A percentile compares a stretch with the other conserved stretches of the same genome.
phyloP scores from a whole-genome alignment of 64 coral and sea anemone species.

The Dendronephthya gigantea region DNA sequence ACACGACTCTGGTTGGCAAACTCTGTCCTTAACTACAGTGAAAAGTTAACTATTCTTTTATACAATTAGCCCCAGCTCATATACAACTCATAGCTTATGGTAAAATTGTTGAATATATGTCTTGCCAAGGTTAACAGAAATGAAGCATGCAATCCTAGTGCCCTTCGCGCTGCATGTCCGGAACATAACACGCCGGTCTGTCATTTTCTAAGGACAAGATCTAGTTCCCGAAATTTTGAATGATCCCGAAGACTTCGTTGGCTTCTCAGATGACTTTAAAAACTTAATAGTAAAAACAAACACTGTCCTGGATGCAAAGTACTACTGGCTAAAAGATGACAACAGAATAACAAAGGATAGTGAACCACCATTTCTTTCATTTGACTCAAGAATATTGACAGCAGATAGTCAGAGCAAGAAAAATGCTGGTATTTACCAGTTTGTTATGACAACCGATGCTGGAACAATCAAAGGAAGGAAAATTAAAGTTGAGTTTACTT shows the following conservation, averaged over 20 bases:
- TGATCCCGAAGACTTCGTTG: not conserved
- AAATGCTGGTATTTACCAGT: not conserved
- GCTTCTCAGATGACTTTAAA: not conserved
- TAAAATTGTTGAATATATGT: too few relatives aligned
- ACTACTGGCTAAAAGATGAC: not conserved
- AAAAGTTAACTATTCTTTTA: too few relatives aligned
- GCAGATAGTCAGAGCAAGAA: not conserved
- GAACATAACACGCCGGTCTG: not conserved
- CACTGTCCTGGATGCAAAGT: not conserved
- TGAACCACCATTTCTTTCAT: not conserved
- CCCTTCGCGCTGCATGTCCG: too few relatives aligned
- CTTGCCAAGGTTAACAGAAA: too few relatives aligned
- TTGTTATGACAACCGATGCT: not conserved
- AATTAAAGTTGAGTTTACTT: not conserved
- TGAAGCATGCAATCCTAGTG: not conserved
- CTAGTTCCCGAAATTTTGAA: not conserved
- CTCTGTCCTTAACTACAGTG: too few relatives aligned
- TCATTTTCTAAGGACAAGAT: not conserved
- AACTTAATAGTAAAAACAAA: not conserved
- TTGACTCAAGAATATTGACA: not conserved
- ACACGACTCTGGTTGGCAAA: too few relatives aligned
- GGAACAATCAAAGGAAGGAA: not conserved
- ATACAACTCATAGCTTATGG: too few relatives aligned
- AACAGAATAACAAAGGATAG: not conserved
- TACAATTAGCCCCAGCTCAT: too few relatives aligned